Conservation (phyloP, 1,140 invertebrate species). For the Drosophila sp. region DNA sequence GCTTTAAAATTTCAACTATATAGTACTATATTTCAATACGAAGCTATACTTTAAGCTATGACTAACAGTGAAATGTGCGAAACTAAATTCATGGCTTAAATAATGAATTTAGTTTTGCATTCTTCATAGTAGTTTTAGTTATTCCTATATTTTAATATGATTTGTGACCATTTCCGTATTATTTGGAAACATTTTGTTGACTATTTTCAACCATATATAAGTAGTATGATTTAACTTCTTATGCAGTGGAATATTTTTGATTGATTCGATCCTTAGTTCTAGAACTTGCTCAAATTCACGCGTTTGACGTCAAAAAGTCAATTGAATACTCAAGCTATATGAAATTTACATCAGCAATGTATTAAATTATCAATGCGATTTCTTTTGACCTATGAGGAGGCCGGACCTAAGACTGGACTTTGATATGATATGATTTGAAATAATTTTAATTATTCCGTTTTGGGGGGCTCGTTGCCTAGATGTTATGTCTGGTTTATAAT, state of each 20-base stretch:
- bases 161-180: no score
- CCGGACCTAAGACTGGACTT: constrained; percentile 50
- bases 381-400: constrained; percentile 51
- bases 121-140: no score
- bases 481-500: constrained; percentile 27
- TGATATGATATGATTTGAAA: constrained; percentile 32
- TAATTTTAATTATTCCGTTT: constrained; percentile 36
- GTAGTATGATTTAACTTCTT: no score
- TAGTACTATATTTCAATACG: no score
- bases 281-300: background rate
- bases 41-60: no score
- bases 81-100: no score
- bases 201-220: background rate
- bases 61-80: no score
- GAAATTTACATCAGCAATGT: constrained; percentile 27
- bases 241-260: background rate
- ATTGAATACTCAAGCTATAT: background rate
- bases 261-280: background rate
- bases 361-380: constrained; percentile 28
- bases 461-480: constrained; percentile 25
- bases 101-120: no score
- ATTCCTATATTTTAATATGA: no score
- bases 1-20: no score
- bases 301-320: constrained; percentile 36
- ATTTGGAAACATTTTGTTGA: no score